These are phyloP conservation scores for Takifugu rubripes DNA, from an alignment of 2,797 vertebrate species.

Conservation along the genomic window DNA sequence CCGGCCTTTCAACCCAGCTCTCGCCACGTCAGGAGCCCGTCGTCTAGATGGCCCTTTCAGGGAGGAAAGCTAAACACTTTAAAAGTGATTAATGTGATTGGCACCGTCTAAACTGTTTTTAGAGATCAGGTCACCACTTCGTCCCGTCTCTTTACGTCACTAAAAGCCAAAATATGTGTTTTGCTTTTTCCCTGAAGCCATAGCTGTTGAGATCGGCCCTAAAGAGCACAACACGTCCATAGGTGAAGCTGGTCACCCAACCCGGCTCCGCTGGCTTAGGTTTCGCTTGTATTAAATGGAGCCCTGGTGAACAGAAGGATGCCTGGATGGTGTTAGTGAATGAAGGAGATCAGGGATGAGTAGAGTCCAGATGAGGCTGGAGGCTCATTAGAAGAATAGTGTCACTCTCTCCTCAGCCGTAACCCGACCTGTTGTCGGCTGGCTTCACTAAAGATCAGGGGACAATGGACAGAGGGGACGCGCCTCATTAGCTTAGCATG, in stretches of 20 bases:
- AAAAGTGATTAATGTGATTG: slow-evolving; percentile 76
- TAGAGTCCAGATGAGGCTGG: slow-evolving; percentile 60
- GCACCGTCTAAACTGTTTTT: slow-evolving; percentile 72
- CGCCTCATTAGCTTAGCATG: not conserved
- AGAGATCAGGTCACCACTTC: slow-evolving; percentile 44
- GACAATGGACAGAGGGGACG: slow-evolving; percentile 50
- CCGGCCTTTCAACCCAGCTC: slow-evolving; percentile 43
- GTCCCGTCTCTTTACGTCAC: not conserved
- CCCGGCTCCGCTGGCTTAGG: slow-evolving; percentile 68
- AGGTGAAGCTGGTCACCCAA: slow-evolving; percentile 66
- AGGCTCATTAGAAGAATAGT: slow-evolving; percentile 70
- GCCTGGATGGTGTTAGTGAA: slow-evolving; percentile 55
- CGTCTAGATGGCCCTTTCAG: slow-evolving; percentile 49
- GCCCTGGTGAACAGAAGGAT: slow-evolving; percentile 68
- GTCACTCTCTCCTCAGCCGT: slow-evolving; percentile 71
- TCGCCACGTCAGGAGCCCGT: slow-evolving; percentile 62
- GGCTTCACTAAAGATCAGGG: slow-evolving; percentile 65
- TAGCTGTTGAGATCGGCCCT: slow-evolving; percentile 43
- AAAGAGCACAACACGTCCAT: slow-evolving; percentile 28
- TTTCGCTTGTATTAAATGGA: slow-evolving; percentile 78
- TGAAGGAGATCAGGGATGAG: slow-evolving; percentile 70
- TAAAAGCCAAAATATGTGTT: not conserved
- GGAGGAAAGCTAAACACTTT: slow-evolving; percentile 75
- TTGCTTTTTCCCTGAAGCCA: slow-evolving; percentile 7
- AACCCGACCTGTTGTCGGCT: slow-evolving; percentile 62